These are phyloP conservation scores for Eupsilia transversa DNA, from an alignment of 2,888 invertebrate species.

Conservation along the genomic window DNA sequence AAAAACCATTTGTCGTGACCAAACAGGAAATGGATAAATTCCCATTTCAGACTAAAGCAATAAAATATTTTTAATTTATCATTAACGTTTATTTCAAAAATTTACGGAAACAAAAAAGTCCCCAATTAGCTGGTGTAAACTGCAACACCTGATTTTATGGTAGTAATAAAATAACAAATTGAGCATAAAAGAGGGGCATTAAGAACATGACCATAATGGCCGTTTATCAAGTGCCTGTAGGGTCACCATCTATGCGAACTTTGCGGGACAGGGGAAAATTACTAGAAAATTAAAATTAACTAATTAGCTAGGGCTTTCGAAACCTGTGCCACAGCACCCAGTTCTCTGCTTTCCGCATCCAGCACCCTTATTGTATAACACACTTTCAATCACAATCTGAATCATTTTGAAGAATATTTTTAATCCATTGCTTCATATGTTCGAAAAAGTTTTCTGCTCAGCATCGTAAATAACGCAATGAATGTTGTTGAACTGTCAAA, in stretches of 20 bases:
- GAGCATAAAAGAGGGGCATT: conserved; percentile 70
- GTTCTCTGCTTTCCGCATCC: neutral
- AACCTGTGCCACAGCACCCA: no score
- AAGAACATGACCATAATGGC: conserved; percentile 67
- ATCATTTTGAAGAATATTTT: no score
- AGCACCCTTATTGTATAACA: no score
- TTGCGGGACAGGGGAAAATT: neutral
- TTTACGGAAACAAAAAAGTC: conserved; percentile 50
- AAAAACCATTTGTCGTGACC: neutral
- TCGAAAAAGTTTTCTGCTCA: no score
- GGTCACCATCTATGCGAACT: conserved; percentile 14
- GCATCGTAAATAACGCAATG: no score
- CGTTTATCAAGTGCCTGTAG: conserved; percentile 70
- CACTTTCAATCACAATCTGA: no score
- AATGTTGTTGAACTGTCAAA: no score
- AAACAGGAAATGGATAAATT: conserved; percentile 25
- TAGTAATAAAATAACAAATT: conserved; percentile 77
- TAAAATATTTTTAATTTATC: conserved; percentile 45
- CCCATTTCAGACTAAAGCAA: conserved; percentile 18
- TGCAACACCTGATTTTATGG: conserved; percentile 81
- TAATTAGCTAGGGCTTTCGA: no score
- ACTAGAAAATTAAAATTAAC: neutral
- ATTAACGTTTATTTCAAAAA: conserved; percentile 40
- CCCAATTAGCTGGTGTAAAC: conserved; percentile 70
- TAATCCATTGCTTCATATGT: no score